Evolutionary conservation across 2,888 invertebrate species (phyloP), one percentile per base, ranked within the genome.

Genomic region (Liposcelis brunnea): DNA sequence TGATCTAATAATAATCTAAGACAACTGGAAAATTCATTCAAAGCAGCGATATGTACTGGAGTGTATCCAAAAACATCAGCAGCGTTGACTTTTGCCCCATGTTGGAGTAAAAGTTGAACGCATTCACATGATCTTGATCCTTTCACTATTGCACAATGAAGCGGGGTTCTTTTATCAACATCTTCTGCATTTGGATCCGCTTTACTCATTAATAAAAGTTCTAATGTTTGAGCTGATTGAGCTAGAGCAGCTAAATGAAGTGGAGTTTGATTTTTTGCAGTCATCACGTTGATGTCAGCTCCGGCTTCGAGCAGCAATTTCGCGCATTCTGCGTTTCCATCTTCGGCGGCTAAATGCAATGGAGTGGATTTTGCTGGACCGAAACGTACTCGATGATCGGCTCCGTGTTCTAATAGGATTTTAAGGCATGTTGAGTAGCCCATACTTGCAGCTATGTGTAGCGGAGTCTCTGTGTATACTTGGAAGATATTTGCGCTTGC

Each of bases 271-370:
- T 76, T 74, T 56, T 80, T 75, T 44, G 73, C 70, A 61, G 85
- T 85, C 12, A 71, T 70, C 44, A 78, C 75, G 55, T 84, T 77
- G n/a, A 80, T 74, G 42, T 77, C 71, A 1, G 90, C 86, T 1
- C 80, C 78, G 42, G 78, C 73, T 15, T 82, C 76, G 2, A 87
- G 59, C 2, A 89, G 64, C 15, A 85, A 60, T 44, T 70, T 67
- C 1, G 80, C 78, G 52, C 87, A 86, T 51, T 82, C 80, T 1
- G 74, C 74, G 56, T 81, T 82, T 5, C 87, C 86, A 54, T 89
- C 87, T 57, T 87, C 86, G 0, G 89, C 84, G 4, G 90, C 86
- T 53, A 90, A 65, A 64, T 91, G 90, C 21, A 93, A 61, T 2
- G 90, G 82, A 0, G 90, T 87, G 44, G 80, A 74, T 55, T 77